Conservation (phyloP, 53 echinoderm and acorn worm species). For the Echinometra lucunter region DNA sequence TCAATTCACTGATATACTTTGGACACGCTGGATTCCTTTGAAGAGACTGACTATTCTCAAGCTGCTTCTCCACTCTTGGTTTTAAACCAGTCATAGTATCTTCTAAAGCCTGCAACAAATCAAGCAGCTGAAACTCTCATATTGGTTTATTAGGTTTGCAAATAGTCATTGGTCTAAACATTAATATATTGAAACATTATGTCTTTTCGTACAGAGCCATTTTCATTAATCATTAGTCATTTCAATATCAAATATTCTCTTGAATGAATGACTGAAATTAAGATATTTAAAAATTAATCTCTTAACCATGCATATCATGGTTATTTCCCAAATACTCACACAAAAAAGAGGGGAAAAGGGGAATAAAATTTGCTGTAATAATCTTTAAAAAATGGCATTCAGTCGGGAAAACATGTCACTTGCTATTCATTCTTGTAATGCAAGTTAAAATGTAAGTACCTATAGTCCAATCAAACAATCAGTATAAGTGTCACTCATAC, state of each 20-base stretch:
- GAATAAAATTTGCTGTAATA: no score
- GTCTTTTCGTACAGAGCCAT: no score
- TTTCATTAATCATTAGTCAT: no score
- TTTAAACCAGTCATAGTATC: conserved; percentile 3
- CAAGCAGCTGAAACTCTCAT: not conserved
- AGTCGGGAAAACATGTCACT: no score
- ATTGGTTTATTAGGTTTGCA: not conserved
- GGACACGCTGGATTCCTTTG: conserved; percentile 50
- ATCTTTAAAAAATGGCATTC: no score
- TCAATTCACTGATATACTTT: conserved; percentile 46
- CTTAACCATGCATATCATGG: no score
- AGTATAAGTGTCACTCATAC: conserved; percentile 2
- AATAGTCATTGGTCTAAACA: not conserved
- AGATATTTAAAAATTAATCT: no score
- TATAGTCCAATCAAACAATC: not conserved
- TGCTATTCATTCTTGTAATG: no score
- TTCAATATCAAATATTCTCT: no score
- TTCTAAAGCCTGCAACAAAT: conserved; percentile 41
- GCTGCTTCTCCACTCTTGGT: conserved; percentile 26
- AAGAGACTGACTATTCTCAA: conserved; percentile 5
- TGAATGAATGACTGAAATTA: no score
- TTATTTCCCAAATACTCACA: no score
- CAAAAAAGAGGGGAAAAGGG: no score
- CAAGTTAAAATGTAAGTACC: not conserved
- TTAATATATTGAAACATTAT: not conserved